Evolutionary conservation across 2,797 vertebrate genomes (phyloP), one percentile per base, ranked within the genome.

Genomic region (Threskiornis aethiopicus): DNA sequence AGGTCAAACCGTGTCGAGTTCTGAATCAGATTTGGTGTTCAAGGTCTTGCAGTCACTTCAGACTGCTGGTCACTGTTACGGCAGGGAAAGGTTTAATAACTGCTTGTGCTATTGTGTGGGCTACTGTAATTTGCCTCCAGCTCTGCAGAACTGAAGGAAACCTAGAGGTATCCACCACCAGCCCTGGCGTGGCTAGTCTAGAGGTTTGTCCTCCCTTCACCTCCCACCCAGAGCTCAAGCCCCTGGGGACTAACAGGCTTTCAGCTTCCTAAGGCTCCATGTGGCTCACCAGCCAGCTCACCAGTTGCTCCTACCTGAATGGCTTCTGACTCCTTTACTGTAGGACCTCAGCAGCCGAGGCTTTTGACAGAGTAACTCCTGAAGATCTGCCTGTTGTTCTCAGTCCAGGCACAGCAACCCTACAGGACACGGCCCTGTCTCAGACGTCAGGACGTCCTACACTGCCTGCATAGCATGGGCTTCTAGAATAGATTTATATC

Each of bases 381-480:
- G 4, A 78, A 61, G 11, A 47, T 51, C 44, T 72, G 37, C 42
- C 39, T 31, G 22, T 59, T 49, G 5, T 46, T 78, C 42, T 59
- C 18, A 44, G 49, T 35, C 18, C 14, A 72, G 51, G 39, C n/a
- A 28, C 11, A 58, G 59, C 49, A 78, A 44, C 19, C 13, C 19
- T 42, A 37, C 15, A 39, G 39, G 11, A 57, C 31, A 29, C 0
- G 2, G 8, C 14, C 39, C 22, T 1, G 1, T 59, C 35, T 70
- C 42, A 58, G 39, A 29, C 0, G 1, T 47, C 1, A 5, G 57
- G 39, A 9, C 49, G 55, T 70, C 31, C n/a, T 31, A 44, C 46
- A 14, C 28, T 80, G 39, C 57, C 28, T 65, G 73, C 22, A 22
- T 15, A 52, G 28, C 13, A 13, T 16, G 39, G 35, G 22, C 28